Conservation (phyloP, 2,113 vertebrate species). For the Murina feae region DNA sequence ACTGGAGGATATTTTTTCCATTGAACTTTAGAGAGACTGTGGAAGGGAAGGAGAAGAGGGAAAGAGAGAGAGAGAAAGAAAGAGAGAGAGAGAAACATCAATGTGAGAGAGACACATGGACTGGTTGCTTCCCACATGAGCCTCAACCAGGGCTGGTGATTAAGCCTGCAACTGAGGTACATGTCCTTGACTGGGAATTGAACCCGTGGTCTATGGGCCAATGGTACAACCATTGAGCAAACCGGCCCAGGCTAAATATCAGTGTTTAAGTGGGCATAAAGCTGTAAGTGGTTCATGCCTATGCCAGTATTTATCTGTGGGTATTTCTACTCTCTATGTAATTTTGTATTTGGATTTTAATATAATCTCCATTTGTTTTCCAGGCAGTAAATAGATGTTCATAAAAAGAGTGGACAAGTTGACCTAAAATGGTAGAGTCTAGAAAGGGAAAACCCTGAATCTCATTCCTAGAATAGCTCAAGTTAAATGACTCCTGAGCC, state of each 20-base stretch:
- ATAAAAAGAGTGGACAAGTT: neutral
- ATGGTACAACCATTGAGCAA: no score
- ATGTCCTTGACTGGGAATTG: no score
- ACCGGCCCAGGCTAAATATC: neutral
- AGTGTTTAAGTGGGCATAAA: neutral
- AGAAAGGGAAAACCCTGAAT: neutral
- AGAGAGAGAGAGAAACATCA: no score
- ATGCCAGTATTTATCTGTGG: neutral
- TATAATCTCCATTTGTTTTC: neutral
- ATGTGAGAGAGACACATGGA: no score
- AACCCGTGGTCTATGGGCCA: no score
- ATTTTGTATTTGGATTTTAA: slow-evolving; percentile 21
- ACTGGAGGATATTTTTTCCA: no score
- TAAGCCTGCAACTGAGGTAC: no score
- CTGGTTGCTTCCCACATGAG: no score
- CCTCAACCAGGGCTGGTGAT: no score
- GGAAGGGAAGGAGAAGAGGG: no score
- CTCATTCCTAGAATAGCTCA: neutral
- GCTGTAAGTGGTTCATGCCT: neutral
- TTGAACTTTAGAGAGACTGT: no score
- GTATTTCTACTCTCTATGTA: neutral
- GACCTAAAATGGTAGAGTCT: neutral
- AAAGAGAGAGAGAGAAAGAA: no score
- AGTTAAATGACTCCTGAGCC: neutral
- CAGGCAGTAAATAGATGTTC: neutral